Percentiles rank a stretch among this genome's conserved stretches.
Conservation (phyloP, 1,140 invertebrate species). For the Drosophila lacertosa region DNA sequence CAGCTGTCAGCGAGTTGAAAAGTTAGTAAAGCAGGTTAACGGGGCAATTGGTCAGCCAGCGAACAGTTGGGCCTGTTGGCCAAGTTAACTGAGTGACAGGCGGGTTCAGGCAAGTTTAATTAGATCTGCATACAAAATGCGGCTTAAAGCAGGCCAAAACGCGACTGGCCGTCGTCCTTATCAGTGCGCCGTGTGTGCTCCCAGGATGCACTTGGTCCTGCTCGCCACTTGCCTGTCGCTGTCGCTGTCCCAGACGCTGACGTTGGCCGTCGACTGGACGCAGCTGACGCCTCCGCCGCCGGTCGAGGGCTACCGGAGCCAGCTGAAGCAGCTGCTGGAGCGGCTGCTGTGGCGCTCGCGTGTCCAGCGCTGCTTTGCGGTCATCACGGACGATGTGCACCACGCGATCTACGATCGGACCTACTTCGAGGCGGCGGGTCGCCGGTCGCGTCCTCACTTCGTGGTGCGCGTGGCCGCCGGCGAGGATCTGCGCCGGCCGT, state of each 20-base stretch:
- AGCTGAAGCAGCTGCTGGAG: conserved; percentile 50
- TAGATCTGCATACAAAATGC: conserved; percentile 75
- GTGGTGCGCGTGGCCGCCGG: conserved; percentile 84
- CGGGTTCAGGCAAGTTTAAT: conserved; percentile 67
- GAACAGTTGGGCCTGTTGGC: too few relatives aligned
- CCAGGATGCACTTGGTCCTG: conserved; percentile 45
- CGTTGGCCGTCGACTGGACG: conserved; percentile 3
- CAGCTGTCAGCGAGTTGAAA: conserved; percentile 10
- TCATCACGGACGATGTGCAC: conserved; percentile 73
- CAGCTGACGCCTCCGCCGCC: neutral
- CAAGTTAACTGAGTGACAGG: conserved; percentile 21
- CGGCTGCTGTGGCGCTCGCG: conserved; percentile 47
- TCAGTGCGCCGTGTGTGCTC: conserved; percentile 25
- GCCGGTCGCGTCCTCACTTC: conserved; percentile 31
- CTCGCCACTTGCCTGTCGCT: conserved; percentile 19
- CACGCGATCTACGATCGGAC: conserved; percentile 50
- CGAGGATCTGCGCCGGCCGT: conserved; percentile 88
- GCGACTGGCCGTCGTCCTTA: neutral
- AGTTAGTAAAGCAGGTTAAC: conserved; percentile 59
- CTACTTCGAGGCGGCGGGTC: conserved; percentile 52
- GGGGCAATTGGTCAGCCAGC: conserved; percentile 16
- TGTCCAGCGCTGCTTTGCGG: conserved; percentile 62
- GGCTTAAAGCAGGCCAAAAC: too few relatives aligned
- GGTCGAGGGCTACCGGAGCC: conserved; percentile 32
- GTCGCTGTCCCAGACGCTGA: neutral